phyloP scores from a whole-genome alignment of 2,797 vertebrate genomes.

The Mormyrops boulengeri region DNA sequence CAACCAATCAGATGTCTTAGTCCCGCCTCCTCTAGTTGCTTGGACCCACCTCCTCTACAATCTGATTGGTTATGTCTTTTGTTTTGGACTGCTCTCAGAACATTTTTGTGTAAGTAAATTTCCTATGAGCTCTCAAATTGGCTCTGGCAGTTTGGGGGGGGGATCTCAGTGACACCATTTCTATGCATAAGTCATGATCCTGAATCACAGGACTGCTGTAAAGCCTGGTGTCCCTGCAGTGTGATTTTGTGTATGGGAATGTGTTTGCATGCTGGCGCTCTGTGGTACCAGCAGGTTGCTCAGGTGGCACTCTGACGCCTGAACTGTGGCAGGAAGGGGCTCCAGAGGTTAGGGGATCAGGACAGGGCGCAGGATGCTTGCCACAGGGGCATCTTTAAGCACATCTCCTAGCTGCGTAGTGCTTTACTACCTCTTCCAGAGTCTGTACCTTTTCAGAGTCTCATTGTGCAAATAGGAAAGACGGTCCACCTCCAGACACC shows the following conservation, averaged over 20 bases:
- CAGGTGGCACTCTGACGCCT: neutral
- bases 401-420: neutral
- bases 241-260: neutral
- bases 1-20: neutral
- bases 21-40: neutral
- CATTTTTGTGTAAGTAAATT: neutral
- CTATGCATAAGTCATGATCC: neutral
- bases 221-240: neutral
- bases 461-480: constrained; percentile 43
- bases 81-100: neutral
- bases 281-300: neutral
- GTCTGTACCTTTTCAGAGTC: constrained; percentile 35
- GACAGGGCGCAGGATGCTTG: neutral
- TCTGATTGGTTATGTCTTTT: neutral
- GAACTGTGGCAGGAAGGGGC: constrained; percentile 17
- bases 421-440: constrained; percentile 7
- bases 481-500: constrained; percentile 49
- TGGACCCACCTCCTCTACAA: neutral
- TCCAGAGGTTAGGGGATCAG: neutral
- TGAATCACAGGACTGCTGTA: neutral
- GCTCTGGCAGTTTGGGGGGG: neutral
- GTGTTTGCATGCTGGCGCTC: neutral
- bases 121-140: neutral
- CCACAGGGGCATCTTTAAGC: constrained; percentile 22
- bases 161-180: neutral